Conservation (phyloP, 2,888 invertebrate species). For the Pedicia rivosa region DNA sequence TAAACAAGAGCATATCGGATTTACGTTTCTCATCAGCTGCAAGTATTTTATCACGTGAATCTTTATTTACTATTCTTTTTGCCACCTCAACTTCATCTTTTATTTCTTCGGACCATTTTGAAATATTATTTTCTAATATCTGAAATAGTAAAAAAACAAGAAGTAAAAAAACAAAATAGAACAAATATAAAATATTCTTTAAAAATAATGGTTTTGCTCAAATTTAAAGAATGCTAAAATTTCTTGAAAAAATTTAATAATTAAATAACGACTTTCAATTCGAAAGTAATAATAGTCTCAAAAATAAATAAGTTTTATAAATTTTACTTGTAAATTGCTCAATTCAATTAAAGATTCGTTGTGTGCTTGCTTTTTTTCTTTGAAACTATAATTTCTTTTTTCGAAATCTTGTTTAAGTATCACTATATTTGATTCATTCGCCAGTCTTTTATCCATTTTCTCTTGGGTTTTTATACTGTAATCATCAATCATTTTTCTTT, state of each 20-base stretch:
- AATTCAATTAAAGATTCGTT: constrained; percentile 22
- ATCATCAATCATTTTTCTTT: constrained; percentile 32
- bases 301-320: no score
- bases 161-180: no score
- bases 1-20: constrained; percentile 48
- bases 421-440: constrained; percentile 24
- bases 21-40: constrained; percentile 26
- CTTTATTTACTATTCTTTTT: constrained; percentile 26
- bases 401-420: constrained; percentile 25
- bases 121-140: constrained; percentile 23
- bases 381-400: constrained; percentile 17
- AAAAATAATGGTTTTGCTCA: no score
- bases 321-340: constrained; percentile 23
- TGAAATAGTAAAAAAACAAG: no score
- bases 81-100: constrained; percentile 25
- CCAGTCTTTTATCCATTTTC: constrained; percentile 22
- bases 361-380: constrained; percentile 20
- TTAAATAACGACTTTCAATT: no score
- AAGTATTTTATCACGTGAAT: constrained; percentile 26
- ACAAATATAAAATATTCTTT: no score
- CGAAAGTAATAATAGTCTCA: no score
- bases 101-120: constrained; percentile 25
- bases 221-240: no score
- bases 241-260: no score
- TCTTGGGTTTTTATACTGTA: constrained; percentile 30